phyloP scores from a whole-genome alignment of 2,113 vertebrate genomes.

The Epinephelus cyanopodus region DNA sequence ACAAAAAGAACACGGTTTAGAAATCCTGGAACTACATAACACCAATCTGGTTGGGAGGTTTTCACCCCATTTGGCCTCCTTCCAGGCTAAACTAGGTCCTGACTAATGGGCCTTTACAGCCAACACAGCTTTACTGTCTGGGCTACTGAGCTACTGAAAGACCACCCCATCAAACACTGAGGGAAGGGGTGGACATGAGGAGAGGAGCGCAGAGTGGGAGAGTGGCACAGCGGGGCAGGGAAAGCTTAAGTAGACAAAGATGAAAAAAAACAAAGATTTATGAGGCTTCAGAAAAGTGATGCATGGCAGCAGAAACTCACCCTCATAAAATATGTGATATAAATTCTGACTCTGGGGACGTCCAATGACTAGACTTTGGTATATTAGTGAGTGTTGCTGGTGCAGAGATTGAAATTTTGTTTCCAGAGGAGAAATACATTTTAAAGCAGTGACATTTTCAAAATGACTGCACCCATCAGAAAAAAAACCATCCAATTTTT shows the following conservation, averaged over 20 bases:
- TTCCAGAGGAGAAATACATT: not conserved
- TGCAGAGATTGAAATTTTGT: conserved; percentile 3
- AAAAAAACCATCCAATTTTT: not conserved
- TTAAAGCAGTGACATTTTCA: not conserved
- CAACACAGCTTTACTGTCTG: conserved; percentile 39
- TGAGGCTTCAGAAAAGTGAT: not conserved
- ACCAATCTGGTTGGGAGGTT: not conserved
- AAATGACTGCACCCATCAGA: not conserved
- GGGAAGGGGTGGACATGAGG: not conserved
- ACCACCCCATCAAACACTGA: conserved; percentile 38
- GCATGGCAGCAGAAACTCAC: not conserved
- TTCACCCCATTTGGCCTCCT: conserved; percentile 33
- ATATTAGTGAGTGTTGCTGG: not conserved
- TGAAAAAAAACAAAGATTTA: not conserved
- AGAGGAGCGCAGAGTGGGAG: not conserved
- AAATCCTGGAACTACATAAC: conserved; percentile 16
- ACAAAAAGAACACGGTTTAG: not conserved
- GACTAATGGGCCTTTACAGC: conserved; percentile 46
- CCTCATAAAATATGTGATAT: not conserved
- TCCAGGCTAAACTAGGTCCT: conserved; percentile 50
- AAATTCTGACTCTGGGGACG: not conserved
- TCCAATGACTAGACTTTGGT: not conserved
- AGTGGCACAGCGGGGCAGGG: not conserved
- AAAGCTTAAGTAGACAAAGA: not conserved
- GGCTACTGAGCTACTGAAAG: conserved; percentile 29